Evolutionary conservation across 2,888 invertebrate genomes (phyloP), one percentile per base, ranked within the genome.

Genomic region (Geophilus truncorum): DNA sequence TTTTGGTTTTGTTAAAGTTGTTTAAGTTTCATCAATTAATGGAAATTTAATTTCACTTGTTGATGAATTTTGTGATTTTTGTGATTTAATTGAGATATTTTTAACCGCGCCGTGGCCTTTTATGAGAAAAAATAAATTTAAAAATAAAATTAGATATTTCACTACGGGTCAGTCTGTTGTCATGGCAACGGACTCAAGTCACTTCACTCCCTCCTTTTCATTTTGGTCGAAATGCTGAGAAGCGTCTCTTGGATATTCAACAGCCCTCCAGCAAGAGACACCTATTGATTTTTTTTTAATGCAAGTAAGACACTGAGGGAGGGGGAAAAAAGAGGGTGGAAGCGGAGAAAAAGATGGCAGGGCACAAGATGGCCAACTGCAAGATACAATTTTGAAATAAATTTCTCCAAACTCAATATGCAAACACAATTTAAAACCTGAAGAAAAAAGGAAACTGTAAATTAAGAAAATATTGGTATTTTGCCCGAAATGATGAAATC

Each of bases 201-300:
- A 62, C 62, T 62, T 62, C 62, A 62, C 57, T 57, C 57, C 57
- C 62, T 62, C 25, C 62, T 62, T 62, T 62, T 62, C 62, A 62
- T 62, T 62, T 62, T 62, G 62, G 62, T 62, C 62, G 62, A 62
- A 62, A 62, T 62, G 62, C 62, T 62, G 62, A 62, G 62, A 62
- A 62, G 62, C 62, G 62, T 62, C 62, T 62, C 62, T 62, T 62
- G 62, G 62, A 62, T 62, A 62, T 62, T 62, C 62, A 62, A 62
- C 62, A 62, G 25, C 62, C 62, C 62, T 62, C 62, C 25, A 62
- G 62, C 62, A 62, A 62, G 62, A 62, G 62, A 62, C 62, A 62
- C 62, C 62, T 62, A 62, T 62, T 62, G 62, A 62, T 62, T 62
- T 62, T 62, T n/a, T 62, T 62, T 62, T 62, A 62, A 62, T 62